Percentiles rank a stretch among this genome's conserved stretches.
These are phyloP conservation scores for Sylvilagus bachmani DNA, from an alignment of 2,113 vertebrate species.

Conservation along the genomic window DNA sequence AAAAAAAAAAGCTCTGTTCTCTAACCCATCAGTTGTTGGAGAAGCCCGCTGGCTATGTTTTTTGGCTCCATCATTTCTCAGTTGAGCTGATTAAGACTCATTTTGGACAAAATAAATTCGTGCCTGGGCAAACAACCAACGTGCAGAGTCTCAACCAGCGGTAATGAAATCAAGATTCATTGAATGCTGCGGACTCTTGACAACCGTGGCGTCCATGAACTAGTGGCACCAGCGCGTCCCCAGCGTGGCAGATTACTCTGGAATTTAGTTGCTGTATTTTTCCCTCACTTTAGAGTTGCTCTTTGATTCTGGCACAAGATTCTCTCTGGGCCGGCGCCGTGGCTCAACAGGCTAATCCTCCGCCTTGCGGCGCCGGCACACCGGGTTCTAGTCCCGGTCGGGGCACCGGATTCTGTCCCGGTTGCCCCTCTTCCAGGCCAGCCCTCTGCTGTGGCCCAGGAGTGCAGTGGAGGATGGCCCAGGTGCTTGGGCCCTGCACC, in stretches of 20 bases:
- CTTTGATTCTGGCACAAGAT: conserved; percentile 62
- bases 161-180: conserved; percentile 44
- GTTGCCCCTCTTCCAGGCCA: too few relatives aligned
- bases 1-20: conserved; percentile 29
- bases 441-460: too few relatives aligned
- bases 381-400: too few relatives aligned
- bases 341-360: too few relatives aligned
- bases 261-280: conserved; percentile 54
- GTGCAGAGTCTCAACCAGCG: conserved; percentile 31
- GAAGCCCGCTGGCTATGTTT: conserved; percentile 23
- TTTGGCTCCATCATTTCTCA: conserved; percentile 20
- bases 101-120: conserved; percentile 75
- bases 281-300: conserved; percentile 16
- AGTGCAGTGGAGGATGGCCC: too few relatives aligned
- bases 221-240: background rate
- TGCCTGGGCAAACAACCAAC: conserved; percentile 72
- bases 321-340: too few relatives aligned
- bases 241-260: background rate
- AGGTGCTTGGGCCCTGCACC: too few relatives aligned
- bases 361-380: too few relatives aligned
- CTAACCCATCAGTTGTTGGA: conserved; percentile 45
- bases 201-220: background rate
- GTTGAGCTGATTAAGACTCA: conserved; percentile 71
- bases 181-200: conserved; percentile 36
- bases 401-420: too few relatives aligned